Base-by-base conservation (phyloP, 2,797 vertebrate species). In the Molossus molossus region DNA sequence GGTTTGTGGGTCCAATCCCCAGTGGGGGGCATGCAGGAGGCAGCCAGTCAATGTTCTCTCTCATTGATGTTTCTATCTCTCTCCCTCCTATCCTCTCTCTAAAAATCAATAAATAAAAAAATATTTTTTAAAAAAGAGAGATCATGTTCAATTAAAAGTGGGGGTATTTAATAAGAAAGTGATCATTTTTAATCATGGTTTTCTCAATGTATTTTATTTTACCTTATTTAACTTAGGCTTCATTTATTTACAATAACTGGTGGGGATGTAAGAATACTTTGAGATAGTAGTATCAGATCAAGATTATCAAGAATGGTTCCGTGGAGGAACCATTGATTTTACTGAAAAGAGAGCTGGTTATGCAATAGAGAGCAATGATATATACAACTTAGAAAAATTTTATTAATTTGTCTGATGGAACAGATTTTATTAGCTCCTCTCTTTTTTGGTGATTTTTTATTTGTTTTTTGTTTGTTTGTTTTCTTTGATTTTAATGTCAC, bases 181-280 rank as follows among this genome's bases (percentile, higher is more conserved):
- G 27, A 86, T 73, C 60, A 76, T 27, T 80, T 91, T 81, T 77
- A 60, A 67, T 60, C 70, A 87, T 70, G 40, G 76, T 90, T 95
- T 86, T 48, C 20, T 91, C 14, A 67, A 45, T 45, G 3, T 1
- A 70, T 85, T 65, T 92, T 91, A 90, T 48, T 72, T 60, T 48
- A 48, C 8, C 1, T 67, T 91, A 57, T 90, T 64, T 90, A 86
- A 70, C 9, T 29, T 65, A 90, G 23, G 6, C 25, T 60, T 65
- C 21, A 53, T 67, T 82, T 89, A 45, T 64, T 37, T 29, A 67
- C 2, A 75, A n/a, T 64, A 94, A 87, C 21, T 64, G 29, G 48
- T 29, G 9, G 10, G 15, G 17, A 73, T 64, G 33, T 17, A 69
- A 21, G 27, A 92, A 65, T 82, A 58, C 20, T 80, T 83, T 69